Base-by-base conservation (phyloP, 2,797 vertebrate species). In the Toxotes lorentzi region DNA sequence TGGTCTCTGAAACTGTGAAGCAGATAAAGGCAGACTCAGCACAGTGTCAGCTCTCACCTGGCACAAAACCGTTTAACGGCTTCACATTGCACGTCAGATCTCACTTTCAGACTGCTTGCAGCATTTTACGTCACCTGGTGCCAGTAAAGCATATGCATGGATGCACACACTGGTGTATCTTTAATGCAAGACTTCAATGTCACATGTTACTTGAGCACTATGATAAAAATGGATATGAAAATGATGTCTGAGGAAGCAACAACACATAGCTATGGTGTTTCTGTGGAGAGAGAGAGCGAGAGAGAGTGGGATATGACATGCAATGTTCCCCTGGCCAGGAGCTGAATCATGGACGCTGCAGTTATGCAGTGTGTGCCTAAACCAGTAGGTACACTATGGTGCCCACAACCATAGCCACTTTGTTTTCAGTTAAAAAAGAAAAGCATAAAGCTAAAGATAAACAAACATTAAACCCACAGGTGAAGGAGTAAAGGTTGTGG, bases 61-160 rank as follows among this genome's bases (percentile, higher is more conserved):
- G 24, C 32, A 76, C 21, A 13, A 71, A 65, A 70, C 54, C 27
- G 66, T 50, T 50, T 71, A 70, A 73, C 4, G 14, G 56, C 56
- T 82, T 64, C 73, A 66, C 38, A 54, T 30, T 45, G n/a, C 76
- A 69, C 13, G 5, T 5, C 14, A 70, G 30, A 43, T 27, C 60
- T 72, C 40, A 67, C 56, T 77, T 60, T 43, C 5, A 54, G 35
- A 48, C 47, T 0, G 21, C 41, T 32, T 41, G 21, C 24, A 47
- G 63, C 59, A 21, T 40, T 64, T 51, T 11, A 12, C 45, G 45
- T 40, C 14, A 30, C 68, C 60, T 53, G 38, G 2, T 73, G 63
- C 40, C 34, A 32, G 53, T 13, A 10, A 48, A 79, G 67, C 56
- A 58, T 35, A 30, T 38, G 34, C 57, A 58, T 3, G 10, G 19